Percentiles rank a stretch among this genome's conserved stretches.
Conservation (phyloP, 2,113 vertebrate genomes). For the Natator depressus region DNA sequence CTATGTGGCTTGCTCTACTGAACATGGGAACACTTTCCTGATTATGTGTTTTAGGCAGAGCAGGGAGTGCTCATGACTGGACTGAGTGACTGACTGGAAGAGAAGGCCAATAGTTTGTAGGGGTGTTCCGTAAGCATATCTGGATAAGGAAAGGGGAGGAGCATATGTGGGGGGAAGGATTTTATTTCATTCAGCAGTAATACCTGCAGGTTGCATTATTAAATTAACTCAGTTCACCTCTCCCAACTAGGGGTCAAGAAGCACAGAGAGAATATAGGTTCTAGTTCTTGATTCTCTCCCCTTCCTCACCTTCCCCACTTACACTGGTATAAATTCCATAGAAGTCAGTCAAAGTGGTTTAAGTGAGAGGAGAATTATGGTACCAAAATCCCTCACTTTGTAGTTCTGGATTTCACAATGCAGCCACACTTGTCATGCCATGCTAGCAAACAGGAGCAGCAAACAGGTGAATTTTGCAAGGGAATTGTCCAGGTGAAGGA, state of each 20-base stretch:
- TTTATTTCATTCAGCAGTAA: not conserved
- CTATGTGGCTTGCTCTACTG: not conserved
- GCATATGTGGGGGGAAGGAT: not conserved
- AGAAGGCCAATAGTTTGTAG: not conserved
- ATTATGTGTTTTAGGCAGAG: not conserved
- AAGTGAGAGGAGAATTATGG: slow-evolving; percentile 2
- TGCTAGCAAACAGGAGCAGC: not conserved
- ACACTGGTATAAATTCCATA: not conserved
- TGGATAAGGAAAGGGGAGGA: not conserved
- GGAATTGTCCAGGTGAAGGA: not conserved
- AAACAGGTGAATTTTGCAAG: not conserved
- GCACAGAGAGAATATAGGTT: not conserved
- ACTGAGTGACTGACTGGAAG: not conserved
- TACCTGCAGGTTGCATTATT: not conserved
- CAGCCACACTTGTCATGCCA: slow-evolving; percentile 3
- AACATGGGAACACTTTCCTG: not conserved
- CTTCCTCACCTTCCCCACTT: not conserved
- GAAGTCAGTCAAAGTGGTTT: not conserved
- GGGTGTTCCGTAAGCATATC: not conserved
- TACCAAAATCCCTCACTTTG: not conserved
- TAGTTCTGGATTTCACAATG: not conserved
- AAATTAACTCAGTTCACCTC: not conserved
- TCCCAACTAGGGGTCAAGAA: not conserved
- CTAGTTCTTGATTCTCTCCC: not conserved
- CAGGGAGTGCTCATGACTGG: not conserved